Base-by-base conservation (phyloP, 2,888 invertebrate species). In the Pyrocoelia pectoralis region DNA sequence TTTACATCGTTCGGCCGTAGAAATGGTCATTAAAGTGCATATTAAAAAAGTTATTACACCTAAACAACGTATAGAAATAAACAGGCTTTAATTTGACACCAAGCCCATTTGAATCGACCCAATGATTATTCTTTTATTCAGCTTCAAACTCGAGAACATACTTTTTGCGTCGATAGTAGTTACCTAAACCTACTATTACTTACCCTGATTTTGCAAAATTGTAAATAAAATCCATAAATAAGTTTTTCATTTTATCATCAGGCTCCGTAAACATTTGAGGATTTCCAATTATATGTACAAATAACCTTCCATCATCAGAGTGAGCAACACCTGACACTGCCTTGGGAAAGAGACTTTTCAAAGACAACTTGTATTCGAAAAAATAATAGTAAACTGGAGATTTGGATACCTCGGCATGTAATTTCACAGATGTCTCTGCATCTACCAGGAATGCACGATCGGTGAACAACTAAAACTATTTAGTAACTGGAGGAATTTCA, bases 401-500 rank as follows among this genome's bases (percentile, higher is more conserved):
- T 10, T 82, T 79, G 1, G 70, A 70, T 12, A 66, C 70, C 41
- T 70, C 57, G 8, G 74, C 67, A 46, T 78, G 77, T 14, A 72
- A 13, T 61, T 73, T 71, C 12, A 74, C 38, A 1, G 76, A 69
- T 54, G 68, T 68, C 59, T 76, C 76, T 1, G 70, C 57, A 52
- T 72, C 74, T 3, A 70, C 52, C 2, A 74, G 74, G 85, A 90
- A 52, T 84, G 83, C 74, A 86, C 89, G 81, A 75, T 91, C 90
- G 0, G 88, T 83, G 3, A 88, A 83, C 69, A 90, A 84, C 82
- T 88, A 77, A 33, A 49, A 56, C 43, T 9, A 10, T 1, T 3
- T n/a, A 43, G 3, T 15, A 41, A 8, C 24, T 24, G 3, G 4
- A 28, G 12, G 18, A 13, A 28, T 18, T 59, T 19, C 9, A 52